phyloP scores from a whole-genome alignment of 1,140 invertebrate genomes.

The Leptestheria dahalacensis region DNA sequence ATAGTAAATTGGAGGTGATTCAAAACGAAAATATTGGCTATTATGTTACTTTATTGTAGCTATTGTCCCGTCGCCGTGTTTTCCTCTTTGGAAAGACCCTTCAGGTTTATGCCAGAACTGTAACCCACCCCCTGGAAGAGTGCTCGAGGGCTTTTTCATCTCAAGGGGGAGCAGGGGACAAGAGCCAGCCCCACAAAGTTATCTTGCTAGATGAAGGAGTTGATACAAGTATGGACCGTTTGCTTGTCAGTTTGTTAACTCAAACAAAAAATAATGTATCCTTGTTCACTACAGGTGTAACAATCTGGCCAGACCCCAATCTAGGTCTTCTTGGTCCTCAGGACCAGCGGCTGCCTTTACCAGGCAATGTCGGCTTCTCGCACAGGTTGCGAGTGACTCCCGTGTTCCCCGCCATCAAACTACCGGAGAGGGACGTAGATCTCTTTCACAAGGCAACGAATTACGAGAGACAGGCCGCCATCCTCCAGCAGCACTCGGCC shows the following conservation, averaged over 20 bases:
- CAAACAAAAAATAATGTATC: too few relatives aligned
- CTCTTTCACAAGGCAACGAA: constrained; percentile 17
- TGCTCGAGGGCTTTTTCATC: constrained; percentile 6
- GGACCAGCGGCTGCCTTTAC: constrained; percentile 50
- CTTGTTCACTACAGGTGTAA: background rate
- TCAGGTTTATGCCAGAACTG: constrained; percentile 5
- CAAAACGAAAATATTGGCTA: background rate
- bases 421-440: constrained; percentile 6
- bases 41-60: constrained; percentile 3
- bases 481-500: constrained; percentile 6
- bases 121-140: background rate
- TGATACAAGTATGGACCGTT: constrained; percentile 5
- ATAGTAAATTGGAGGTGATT: background rate
- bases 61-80: constrained; percentile 1
- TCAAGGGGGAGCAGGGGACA: constrained; percentile 8
- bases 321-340: constrained; percentile 35
- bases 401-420: constrained; percentile 12
- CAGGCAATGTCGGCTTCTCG: constrained; percentile 47
- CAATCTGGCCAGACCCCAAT: constrained; percentile 19
- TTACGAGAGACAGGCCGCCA: constrained; percentile 20
- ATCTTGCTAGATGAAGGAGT: constrained; percentile 8
- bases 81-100: constrained; percentile 7
- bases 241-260: background rate
- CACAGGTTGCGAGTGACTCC: constrained; percentile 17
- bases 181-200: constrained; percentile 5